A percentile compares a stretch with the other conserved stretches of the same genome.
Evolutionary conservation across 2,113 vertebrate species (phyloP).

Genomic region (Tachuris rubrigastra): DNA sequence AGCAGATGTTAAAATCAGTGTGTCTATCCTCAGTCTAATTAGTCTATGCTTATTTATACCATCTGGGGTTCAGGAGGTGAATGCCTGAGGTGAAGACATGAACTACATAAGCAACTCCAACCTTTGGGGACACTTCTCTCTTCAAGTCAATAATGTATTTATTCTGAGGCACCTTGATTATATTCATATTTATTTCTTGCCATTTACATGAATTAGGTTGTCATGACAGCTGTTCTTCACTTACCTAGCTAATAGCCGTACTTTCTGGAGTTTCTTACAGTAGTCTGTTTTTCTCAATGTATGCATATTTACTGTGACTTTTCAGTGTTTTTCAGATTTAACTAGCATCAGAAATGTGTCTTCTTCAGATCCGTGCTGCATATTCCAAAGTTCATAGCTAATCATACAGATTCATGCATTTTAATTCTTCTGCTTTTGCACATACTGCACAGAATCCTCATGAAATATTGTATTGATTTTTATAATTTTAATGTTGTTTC

Average conservation of each 20-base stretch:
- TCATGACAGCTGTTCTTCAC: background rate
- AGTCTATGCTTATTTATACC: background rate
- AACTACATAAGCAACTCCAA: background rate
- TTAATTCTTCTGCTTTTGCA: background rate
- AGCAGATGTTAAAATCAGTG: background rate
- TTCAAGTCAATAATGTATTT: background rate
- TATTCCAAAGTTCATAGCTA: background rate
- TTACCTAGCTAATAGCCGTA: slow-evolving; percentile 5
- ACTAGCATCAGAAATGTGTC: background rate
- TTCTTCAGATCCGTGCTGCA: background rate
- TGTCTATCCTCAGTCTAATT: background rate
- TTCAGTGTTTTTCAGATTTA: slow-evolving; percentile 35
- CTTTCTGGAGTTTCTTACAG: background rate
- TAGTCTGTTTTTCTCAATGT: background rate
- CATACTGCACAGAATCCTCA: background rate
- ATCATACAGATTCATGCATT: background rate
- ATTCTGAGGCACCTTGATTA: background rate
- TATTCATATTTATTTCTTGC: slow-evolving; percentile 33
- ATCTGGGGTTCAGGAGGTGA: background rate
- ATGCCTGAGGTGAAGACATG: background rate
- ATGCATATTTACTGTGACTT: background rate
- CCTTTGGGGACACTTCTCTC: background rate
- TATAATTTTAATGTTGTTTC: background rate
- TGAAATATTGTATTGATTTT: slow-evolving; percentile 21
- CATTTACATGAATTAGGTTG: slow-evolving; percentile 1